Evolutionary conservation across 2,888 invertebrate genomes (phyloP).

Genomic region (Diadromus collaris): DNA sequence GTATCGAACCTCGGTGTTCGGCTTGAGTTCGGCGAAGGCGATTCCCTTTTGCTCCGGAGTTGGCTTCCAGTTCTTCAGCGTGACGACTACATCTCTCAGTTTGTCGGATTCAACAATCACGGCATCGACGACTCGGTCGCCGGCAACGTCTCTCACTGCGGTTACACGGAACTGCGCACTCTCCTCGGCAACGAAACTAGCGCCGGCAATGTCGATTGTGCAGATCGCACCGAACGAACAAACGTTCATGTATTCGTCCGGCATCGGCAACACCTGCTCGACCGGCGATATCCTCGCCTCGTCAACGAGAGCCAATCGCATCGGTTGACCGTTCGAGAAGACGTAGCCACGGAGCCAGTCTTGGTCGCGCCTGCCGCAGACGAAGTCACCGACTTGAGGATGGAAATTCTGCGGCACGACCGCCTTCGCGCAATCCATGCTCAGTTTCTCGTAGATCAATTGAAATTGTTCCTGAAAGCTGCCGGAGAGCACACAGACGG

Average conservation of each 20-base stretch:
- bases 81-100: constrained; percentile 38
- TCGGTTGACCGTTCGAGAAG: constrained; percentile 55
- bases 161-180: constrained; percentile 17
- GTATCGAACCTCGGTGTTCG: constrained; percentile 67
- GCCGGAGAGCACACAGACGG: constrained; percentile 59
- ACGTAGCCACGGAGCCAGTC: constrained; percentile 74
- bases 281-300: constrained; percentile 65
- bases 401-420: constrained; percentile 52
- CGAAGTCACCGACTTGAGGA: constrained; percentile 67
- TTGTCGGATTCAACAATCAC: constrained; percentile 5
- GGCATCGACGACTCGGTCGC: constrained; percentile 16
- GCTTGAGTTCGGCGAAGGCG: constrained; percentile 64
- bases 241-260: constrained; percentile 61
- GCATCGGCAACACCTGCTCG: constrained; percentile 62
- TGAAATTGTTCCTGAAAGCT: constrained; percentile 29
- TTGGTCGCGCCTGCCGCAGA: constrained; percentile 66
- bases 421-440: constrained; percentile 45
- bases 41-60: constrained; percentile 69
- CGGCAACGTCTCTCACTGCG: background rate
- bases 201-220: background rate
- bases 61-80: constrained; percentile 68
- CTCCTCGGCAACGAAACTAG: background rate
- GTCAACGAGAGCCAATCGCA: constrained; percentile 70
- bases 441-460: constrained; percentile 58
- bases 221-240: constrained; percentile 62